Base-by-base conservation (phyloP, 2,888 invertebrate species). In the Chaetogeoica ovagalla region DNA sequence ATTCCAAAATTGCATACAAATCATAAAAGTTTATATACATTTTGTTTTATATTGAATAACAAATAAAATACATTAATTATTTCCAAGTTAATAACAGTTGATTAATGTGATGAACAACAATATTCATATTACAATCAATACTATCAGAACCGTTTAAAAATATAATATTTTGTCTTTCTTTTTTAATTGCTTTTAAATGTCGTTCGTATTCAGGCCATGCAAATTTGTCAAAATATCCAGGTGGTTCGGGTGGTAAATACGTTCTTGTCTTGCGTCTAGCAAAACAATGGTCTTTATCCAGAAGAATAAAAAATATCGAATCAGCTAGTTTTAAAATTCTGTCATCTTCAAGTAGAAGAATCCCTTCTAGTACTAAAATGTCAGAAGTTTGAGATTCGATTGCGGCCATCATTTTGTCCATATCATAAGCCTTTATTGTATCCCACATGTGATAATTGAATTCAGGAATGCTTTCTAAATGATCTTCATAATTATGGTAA, bases 391-490 rank as follows among this genome's bases (percentile, higher is more conserved):
- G 71, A 43, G 81, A 77, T 43, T 84, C 66, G 43, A 84, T 82
- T 39, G 85, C 84, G 11, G 86, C 82, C 13, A 93, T 86, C 85
- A 94, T 92, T 0, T 85, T 83, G 0, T 89, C 87, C 92, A 94
- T 93, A 85, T 95, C 92, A 59, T 94, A 84, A 13, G 93, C 89
- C 0, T 90, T 88, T 9, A 94, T 84, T 0, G 93, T 86, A 84
- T 95, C 94, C 87, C 92, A 94, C 85, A 94, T 93, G 39, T 91
- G 90, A 84, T 92, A 93, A 74, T 90, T 89, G n/a, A 94, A 84
- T 65, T 89, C 89, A 0, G 89, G 88, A 62, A 92, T 89, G 84
- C 87, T 88, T 8, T 88, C 86, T 84, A 94, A 94, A 0, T 90
- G 87, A 0, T 90, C 88, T 85, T 92, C 91, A 83, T 91, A 89